Evolutionary conservation across 2,797 vertebrate species (phyloP), one percentile per base, ranked within the genome.

Genomic region (Centropyge bicolor): DNA sequence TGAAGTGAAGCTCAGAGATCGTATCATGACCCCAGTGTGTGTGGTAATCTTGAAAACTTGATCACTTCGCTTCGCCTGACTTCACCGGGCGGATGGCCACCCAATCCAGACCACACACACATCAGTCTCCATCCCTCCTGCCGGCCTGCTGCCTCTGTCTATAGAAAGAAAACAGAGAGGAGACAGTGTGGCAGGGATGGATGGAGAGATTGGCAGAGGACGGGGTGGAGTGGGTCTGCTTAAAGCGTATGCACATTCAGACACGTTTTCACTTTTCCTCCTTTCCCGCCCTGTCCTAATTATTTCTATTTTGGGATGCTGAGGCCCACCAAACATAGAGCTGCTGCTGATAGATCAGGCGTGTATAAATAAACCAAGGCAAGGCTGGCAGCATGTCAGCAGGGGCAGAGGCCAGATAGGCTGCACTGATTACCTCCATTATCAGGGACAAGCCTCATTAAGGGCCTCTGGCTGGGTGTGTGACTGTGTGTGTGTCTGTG

Each of bases 201-300:
- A 89, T 78, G 82, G 83, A 82, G 80, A 89, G 84, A 90, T 85
- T 90, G 90, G 52, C 49, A 36, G 79, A 82, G 76, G 49, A 85
- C 41, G 66, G 78, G 82, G 80, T 0, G 66, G 74, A 27, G 22
- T 31, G 78, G 86, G 81, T 82, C 85, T 48, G 9, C 60, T 81
- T 10, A 20, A 80, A 89, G 92, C 12, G 51, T 92, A 95, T 91
- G 92, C 83, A 77, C 87, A 31, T 83, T 89, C 68, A 69, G 83
- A 95, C 95, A 96, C 94, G 95, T 95, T 96, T 95, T 95, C 94
- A 88, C 92, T 94, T 86, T 94, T 94, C 93, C 94, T 93, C 91
- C 78, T 89, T 93, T 92, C 88, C 94, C 88, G 83, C 93, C 94
- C 94, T 91, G 88, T 90, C 85, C 90, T 95, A 94, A 96, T 96